Percentiles rank a stretch among this genome's conserved stretches.
These are phyloP conservation scores for Oceanodroma tethys DNA, from an alignment of 2,113 vertebrate species.

Conservation along the genomic window DNA sequence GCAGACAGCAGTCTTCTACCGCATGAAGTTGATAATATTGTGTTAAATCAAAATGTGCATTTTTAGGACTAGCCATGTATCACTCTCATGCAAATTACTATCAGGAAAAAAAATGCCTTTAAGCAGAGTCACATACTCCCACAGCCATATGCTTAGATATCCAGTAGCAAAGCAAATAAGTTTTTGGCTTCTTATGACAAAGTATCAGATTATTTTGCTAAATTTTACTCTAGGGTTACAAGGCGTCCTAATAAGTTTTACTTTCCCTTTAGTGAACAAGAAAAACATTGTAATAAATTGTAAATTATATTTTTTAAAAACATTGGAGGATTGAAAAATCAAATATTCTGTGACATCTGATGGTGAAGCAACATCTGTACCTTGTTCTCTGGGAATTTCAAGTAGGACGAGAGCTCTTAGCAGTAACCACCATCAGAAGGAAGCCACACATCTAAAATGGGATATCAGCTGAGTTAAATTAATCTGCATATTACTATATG, in stretches of 20 bases:
- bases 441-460: not conserved
- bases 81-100: not conserved
- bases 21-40: rapidly evolving
- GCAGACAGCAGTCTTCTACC: not conserved
- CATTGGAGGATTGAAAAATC: not conserved
- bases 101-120: not conserved
- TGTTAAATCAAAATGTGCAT: not conserved
- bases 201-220: not conserved
- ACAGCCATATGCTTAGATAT: not conserved
- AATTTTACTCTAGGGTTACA: not conserved
- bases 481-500: not conserved
- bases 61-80: not conserved
- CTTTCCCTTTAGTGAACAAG: not conserved
- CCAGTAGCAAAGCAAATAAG: not conserved
- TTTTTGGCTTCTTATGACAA: not conserved
- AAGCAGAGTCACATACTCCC: not conserved
- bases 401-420: not conserved
- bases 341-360: not conserved
- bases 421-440: not conserved
- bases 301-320: not conserved
- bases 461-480: not conserved
- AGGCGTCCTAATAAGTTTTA: not conserved
- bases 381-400: not conserved
- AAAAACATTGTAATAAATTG: not conserved
- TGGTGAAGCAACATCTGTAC: not conserved